Conservation (phyloP, 2,888 invertebrate species). For the Phania funesta region DNA sequence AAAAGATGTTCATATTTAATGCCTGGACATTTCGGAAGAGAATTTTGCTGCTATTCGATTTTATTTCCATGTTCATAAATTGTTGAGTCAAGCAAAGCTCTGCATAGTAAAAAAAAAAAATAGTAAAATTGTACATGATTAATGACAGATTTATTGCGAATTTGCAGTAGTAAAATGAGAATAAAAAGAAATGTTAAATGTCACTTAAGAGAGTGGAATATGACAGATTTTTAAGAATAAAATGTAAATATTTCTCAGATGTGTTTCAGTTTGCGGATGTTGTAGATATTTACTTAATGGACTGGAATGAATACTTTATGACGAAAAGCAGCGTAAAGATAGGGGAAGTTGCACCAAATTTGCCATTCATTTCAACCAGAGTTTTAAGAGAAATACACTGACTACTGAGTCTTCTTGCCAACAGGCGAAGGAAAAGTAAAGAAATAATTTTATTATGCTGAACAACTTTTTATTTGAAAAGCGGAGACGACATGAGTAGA, state of each 20-base stretch:
- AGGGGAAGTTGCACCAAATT: too few relatives aligned
- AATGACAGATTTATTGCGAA: constrained; percentile 36
- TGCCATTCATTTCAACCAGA: too few relatives aligned
- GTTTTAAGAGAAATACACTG: too few relatives aligned
- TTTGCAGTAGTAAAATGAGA: not conserved
- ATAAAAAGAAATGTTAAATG: not conserved
- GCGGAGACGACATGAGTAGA: too few relatives aligned
- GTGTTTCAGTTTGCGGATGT: not conserved
- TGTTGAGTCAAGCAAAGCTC: constrained; percentile 3
- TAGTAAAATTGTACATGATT: constrained; percentile 15
- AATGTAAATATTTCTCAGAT: not conserved
- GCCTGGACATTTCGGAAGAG: constrained; percentile 8
- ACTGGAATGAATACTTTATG: too few relatives aligned
- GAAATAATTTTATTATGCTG: too few relatives aligned
- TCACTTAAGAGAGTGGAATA: not conserved
- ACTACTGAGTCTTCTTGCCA: too few relatives aligned
- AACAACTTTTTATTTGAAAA: too few relatives aligned
- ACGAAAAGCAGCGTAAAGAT: too few relatives aligned
- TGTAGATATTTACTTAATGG: not conserved
- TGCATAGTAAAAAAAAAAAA: not conserved
- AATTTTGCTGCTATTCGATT: constrained; percentile 8
- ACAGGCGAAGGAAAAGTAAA: too few relatives aligned
- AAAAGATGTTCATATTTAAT: constrained; percentile 27
- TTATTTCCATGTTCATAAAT: not conserved
- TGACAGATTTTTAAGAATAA: not conserved